phyloP scores from a whole-genome alignment of 2,113 vertebrate species.

The Cephalopterus ornatus region DNA sequence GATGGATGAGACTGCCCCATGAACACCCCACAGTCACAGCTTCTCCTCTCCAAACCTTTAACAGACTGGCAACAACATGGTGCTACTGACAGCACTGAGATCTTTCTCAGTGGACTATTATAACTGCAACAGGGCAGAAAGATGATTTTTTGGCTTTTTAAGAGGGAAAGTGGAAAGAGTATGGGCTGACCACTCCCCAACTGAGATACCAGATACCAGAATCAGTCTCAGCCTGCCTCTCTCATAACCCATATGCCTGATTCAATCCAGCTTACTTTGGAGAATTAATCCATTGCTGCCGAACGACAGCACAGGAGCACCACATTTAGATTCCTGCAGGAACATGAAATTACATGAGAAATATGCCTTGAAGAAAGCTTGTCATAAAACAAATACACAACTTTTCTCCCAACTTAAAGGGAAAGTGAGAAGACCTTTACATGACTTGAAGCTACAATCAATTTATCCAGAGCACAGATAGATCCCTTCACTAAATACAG shows the following conservation, averaged over 20 bases:
- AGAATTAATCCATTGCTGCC: not conserved
- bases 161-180: not conserved
- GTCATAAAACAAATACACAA: not conserved
- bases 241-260: not conserved
- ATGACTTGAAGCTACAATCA: rapidly evolving
- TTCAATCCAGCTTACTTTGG: not conserved
- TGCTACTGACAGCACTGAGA: not conserved
- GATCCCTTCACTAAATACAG: not conserved
- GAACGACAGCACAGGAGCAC: not conserved
- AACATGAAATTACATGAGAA: not conserved
- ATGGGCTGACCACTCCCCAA: not conserved
- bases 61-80: not conserved
- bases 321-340: not conserved
- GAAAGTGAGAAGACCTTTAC: not conserved
- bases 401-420: not conserved
- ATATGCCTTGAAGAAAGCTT: not conserved
- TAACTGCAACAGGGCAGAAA: not conserved
- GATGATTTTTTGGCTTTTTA: not conserved
- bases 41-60: not conserved
- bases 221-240: not conserved
- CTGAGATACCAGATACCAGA: not conserved
- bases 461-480: not conserved
- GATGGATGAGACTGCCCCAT: not conserved
- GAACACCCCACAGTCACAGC: not conserved
- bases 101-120: not conserved